Base-by-base conservation (phyloP, 1,140 invertebrate species). In the Tetramorium parvispinum region DNA sequence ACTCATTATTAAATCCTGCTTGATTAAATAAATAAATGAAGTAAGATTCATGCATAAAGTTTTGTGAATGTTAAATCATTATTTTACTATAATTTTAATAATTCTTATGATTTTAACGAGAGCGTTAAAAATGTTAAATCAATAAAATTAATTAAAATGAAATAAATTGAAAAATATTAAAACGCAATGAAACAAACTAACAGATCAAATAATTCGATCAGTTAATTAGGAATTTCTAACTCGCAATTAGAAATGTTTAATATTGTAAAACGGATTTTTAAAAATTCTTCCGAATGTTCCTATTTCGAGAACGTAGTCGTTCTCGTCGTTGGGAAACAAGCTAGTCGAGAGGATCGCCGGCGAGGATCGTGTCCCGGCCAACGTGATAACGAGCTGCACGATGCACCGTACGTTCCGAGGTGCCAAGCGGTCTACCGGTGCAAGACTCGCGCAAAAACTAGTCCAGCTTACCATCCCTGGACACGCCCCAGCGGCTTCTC, bases 401-500 rank as follows among this genome's bases (percentile, higher is more conserved):
- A n/a, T 86, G 40, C 76, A 86, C 75, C 85, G 85, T 86, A 86
- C 63, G 76, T 87, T 88, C 85, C 83, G 88, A 93, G 93, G 93
- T 94, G 93, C 93, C 93, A 94, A 93, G 92, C 93, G 93, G 93
- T 94, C 93, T 94, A 92, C 93, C 91, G 88, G 87, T 89, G 88
- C 89, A 91, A 78, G 73, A 59, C 85, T 88, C 82, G 82, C 79
- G 90, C 92, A 93, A 94, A 93, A 94, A 93, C 93, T 93, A 93
- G 93, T 92, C 90, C 93, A 91, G 88, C 90, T 86, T 79, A 57
- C 85, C 43, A 70, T 77, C 86, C 91, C 86, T 73, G 87, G 88
- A 89, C 89, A 89, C 89, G 90, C 90, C 88, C 87, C 91, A 83
- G 76, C 68, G 53, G 32, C 59, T 85, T 75, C 63, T 89, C 88